Evolutionary conservation across 2,113 vertebrate genomes (phyloP), one percentile per base, ranked within the genome.

Genomic region (Perca flavescens): DNA sequence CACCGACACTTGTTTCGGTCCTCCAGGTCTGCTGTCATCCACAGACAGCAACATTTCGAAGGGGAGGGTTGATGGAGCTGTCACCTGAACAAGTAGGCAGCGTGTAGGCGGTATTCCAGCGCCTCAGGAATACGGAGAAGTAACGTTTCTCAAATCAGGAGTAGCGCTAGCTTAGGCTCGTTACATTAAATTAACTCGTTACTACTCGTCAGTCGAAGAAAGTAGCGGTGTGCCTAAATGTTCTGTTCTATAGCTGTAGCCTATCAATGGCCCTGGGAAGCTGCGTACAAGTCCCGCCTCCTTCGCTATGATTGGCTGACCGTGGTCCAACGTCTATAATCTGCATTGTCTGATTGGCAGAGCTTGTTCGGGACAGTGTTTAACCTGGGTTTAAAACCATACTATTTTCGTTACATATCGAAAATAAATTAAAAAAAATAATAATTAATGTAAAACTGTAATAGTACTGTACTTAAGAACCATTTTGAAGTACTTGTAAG

Each of bases 81-180:
- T 91, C 94, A 95, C 93, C 93, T 93, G 91, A 93, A 90, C 87
- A 53, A 75, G 91, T 72, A 84, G 85, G 87, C 83, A 68, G 83
- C 50, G 81, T 73, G 81, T 64, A 66, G 88, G 90, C 86, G 83
- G 69, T 31, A 66, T 7, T 72, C 88, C 70, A 62, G 85, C 11
- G 14, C 34, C 62, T 3, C 31, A 49, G 16, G 12, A 58, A 52
- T 13, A 49, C 16, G 2, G 13, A n/a, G 28, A 25, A 28, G 52
- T 28, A 62, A 21, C 52, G 19, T n/a, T 58, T 49, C 68, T 53
- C 52, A 0, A 2, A n/a, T 7, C 0, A 31, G 34, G 12, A 46
- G 50, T 17, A 49, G 50, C 21, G 7, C 5, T 6, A 21, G 25
- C 8, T 49, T 15, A 0, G 15, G 25, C 14, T 36, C 10, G 16